Conservation (phyloP, 2,113 vertebrate genomes). For the Columba janthina region DNA sequence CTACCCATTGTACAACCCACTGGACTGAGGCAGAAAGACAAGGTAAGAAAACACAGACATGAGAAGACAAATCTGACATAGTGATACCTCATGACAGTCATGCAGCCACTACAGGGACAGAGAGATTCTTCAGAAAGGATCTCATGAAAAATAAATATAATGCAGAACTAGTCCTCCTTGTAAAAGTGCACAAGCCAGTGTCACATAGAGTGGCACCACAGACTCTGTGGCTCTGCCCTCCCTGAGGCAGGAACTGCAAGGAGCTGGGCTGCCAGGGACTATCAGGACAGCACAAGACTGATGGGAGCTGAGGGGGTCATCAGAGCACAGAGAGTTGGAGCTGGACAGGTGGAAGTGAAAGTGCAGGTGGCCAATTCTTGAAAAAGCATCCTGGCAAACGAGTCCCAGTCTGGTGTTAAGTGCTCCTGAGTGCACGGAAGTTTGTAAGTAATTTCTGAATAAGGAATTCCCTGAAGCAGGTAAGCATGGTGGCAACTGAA, state of each 20-base stretch:
- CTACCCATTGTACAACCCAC: not conserved
- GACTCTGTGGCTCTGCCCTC: not conserved
- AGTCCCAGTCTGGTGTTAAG: not conserved
- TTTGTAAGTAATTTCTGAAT: not conserved
- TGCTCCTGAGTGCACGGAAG: not conserved
- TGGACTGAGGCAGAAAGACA: not conserved
- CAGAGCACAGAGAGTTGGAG: not conserved
- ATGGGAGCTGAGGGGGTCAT: not conserved
- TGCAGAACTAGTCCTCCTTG: not conserved
- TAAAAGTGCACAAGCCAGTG: not conserved
- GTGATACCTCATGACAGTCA: not conserved
- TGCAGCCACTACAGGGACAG: not conserved
- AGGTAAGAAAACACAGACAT: not conserved
- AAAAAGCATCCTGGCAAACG: not conserved
- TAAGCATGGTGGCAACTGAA: not conserved
- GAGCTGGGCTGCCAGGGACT: not conserved
- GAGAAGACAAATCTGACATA: not conserved
- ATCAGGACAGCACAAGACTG: not conserved
- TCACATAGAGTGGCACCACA: rapidly evolving
- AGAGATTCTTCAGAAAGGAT: not conserved
- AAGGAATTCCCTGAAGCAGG: not conserved
- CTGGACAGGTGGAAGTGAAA: not conserved
- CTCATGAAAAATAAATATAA: not conserved
- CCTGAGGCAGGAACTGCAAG: not conserved
- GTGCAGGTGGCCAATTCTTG: not conserved